Conservation (phyloP, 2,113 vertebrate genomes). For the Dipodomys merriami region DNA sequence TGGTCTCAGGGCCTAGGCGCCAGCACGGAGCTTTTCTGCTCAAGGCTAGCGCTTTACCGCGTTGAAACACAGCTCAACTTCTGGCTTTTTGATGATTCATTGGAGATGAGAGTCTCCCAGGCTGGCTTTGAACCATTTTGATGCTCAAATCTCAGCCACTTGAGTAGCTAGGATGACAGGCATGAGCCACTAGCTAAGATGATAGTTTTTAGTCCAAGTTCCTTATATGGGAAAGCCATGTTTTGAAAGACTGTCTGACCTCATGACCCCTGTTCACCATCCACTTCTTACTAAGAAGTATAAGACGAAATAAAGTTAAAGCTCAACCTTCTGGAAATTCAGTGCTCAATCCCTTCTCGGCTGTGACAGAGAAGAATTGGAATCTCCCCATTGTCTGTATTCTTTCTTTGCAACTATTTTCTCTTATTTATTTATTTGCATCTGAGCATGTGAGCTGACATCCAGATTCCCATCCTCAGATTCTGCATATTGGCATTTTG, state of each 20-base stretch:
- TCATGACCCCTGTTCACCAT: no score
- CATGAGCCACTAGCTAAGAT: no score
- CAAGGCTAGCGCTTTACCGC: no score
- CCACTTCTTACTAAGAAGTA: background rate
- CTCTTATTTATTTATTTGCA: background rate
- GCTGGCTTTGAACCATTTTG: no score
- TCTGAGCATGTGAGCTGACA: background rate
- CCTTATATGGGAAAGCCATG: background rate
- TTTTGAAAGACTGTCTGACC: background rate
- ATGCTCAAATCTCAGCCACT: no score
- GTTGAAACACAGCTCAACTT: no score
- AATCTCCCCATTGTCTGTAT: background rate
- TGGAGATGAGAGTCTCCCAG: no score
- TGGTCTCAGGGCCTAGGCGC: no score
- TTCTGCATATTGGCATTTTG: background rate
- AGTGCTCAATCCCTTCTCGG: background rate
- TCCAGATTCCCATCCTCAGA: background rate
- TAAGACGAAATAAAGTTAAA: background rate
- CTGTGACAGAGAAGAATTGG: fast-evolving
- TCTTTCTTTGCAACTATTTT: background rate
- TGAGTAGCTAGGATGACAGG: no score
- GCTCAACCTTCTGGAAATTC: background rate
- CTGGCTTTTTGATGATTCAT: no score
- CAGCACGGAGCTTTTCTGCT: no score
- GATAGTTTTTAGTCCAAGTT: background rate